Evolutionary conservation across 2,888 invertebrate species (phyloP).

Genomic region (Himalopsyche kuldschensis): DNA sequence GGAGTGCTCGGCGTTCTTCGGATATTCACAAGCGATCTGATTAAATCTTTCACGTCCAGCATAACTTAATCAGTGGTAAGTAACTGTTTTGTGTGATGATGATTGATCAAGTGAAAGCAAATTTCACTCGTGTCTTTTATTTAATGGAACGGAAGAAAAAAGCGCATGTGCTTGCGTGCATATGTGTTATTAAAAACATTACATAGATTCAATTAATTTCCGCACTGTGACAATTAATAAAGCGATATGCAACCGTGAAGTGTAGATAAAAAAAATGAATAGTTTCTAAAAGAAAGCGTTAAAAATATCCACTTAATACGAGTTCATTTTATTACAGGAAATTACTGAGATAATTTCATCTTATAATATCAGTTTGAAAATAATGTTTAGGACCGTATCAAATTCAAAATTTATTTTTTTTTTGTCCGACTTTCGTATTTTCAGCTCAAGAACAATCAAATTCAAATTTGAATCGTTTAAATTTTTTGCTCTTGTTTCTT

Average conservation of each 20-base stretch:
- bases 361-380: too few species aligned
- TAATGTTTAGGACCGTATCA: too few species aligned
- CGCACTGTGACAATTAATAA: neutral
- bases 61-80: neutral
- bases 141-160: conserved; percentile 37
- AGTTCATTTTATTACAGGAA: neutral
- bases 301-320: neutral
- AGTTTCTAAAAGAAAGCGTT: neutral
- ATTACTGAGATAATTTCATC: too few species aligned
- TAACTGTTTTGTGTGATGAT: neutral
- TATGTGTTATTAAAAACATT: neutral
- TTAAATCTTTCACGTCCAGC: neutral
- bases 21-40: too few species aligned
- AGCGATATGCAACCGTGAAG: neutral
- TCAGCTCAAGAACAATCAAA: too few species aligned
- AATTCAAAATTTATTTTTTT: too few species aligned
- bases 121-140: conserved; percentile 34
- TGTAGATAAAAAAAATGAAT: neutral
- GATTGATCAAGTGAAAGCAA: conserved; percentile 31
- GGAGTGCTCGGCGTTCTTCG: too few species aligned
- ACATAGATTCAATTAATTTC: neutral
- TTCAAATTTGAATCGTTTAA: too few species aligned
- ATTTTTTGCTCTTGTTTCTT: too few species aligned
- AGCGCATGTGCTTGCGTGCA: neutral
- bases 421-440: too few species aligned